Base-by-base conservation (phyloP, 2,113 vertebrate species). In the Tichodroma muraria region DNA sequence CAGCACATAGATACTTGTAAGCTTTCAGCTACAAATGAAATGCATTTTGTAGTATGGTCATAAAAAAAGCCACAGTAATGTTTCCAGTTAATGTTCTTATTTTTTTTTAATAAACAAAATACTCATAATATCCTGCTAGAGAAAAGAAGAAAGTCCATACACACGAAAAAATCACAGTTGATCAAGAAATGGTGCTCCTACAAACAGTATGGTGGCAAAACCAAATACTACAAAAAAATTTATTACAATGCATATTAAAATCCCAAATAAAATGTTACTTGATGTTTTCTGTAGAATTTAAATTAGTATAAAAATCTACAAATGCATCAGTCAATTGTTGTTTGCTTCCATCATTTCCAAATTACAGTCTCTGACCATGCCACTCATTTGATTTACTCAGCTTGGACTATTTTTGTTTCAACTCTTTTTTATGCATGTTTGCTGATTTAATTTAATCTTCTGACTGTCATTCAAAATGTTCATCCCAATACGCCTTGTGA, bases 321-420 rank as follows among this genome's bases (percentile, higher is more conserved):
- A 80, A 79, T 31, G 63, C 79, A 89, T 95, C 66, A 95, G 71
- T 77, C 85, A 85, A 63, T 42, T 79, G 52, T 45, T 91, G n/a
- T 92, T 90, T 89, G 37, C 73, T 79, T 90, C 89, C 60, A 94
- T 73, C 56, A 80, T 66, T 85, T 88, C 71, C 85, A 94, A 93
- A 91, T 95, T 88, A 94, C 33, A 88, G 40, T 79, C 53, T 91
- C 76, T 80, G 95, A 85, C 94, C 85, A 77, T 82, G 93, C 50
- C 89, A 94, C 59, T 96, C 88, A 90, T 86, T 70, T 94, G 22
- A 94, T 90, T 94, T 94, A 95, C 85, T 90, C 89, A 93, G 79
- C 89, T 54, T 93, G 68, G 95, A 89, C 38, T 80, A 70, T 80
- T 95, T 93, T 91, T 54, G 50, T 91, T 95, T 6, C 15, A 7